Conservation (phyloP, 2,797 vertebrate species). For the Netta rufina region DNA sequence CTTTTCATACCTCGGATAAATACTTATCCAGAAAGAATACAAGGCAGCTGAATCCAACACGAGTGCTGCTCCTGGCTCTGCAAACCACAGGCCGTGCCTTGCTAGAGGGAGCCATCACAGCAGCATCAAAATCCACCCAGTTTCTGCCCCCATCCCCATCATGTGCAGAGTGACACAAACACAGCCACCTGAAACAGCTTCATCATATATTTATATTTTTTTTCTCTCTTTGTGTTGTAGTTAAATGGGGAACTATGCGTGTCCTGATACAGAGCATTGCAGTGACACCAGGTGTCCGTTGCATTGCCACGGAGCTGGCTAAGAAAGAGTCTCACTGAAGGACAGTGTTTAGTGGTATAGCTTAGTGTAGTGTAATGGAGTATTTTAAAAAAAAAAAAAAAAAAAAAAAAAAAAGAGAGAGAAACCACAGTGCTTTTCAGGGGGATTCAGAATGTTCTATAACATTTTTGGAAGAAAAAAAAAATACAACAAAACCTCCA, state of each 20-base stretch:
- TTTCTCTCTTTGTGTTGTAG: neutral
- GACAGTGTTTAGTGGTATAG: neutral
- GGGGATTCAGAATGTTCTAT: neutral
- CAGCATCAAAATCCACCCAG: neutral
- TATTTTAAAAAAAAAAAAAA: neutral
- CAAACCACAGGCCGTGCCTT: neutral
- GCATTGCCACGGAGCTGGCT: neutral
- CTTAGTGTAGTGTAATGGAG: neutral
- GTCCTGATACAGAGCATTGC: neutral
- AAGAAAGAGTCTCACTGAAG: neutral
- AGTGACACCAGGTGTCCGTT: neutral
- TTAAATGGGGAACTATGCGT: neutral
- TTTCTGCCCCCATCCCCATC: neutral
- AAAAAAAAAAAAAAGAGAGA: neutral
- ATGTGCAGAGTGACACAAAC: neutral
- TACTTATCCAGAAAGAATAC: neutral
- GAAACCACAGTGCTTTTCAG: neutral
- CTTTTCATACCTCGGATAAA: conserved; percentile 17
- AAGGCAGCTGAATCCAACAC: neutral
- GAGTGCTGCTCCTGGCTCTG: neutral
- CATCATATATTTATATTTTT: neutral
- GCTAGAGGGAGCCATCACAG: neutral
- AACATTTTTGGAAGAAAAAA: fast-evolving
- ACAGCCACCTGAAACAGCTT: neutral
- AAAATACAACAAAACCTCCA: neutral